These are phyloP conservation scores for Adrianichthys oophorus DNA, from an alignment of 2,797 vertebrate species.

Conservation along the genomic window DNA sequence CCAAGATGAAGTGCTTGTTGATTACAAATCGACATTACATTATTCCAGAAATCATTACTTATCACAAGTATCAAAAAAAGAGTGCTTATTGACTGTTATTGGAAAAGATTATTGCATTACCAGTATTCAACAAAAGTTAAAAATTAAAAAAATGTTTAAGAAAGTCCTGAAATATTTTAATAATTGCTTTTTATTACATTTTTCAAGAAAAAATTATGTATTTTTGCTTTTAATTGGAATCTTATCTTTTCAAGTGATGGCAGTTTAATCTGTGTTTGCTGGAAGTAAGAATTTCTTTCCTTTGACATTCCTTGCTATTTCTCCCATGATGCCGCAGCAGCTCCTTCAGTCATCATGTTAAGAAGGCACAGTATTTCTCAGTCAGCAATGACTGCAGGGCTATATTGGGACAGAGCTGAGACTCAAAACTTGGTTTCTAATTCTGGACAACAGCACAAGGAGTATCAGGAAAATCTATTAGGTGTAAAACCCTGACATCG, in stretches of 20 bases:
- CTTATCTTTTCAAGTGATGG: constrained; percentile 22
- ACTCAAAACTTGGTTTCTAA: constrained; percentile 62
- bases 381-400: constrained; percentile 71
- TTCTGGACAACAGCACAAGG: constrained; percentile 64
- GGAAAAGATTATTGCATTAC: no score
- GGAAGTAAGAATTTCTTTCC: constrained; percentile 16
- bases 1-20: no score
- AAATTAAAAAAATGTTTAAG: no score
- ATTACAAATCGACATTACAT: no score
- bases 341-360: constrained; percentile 55
- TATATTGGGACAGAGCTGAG: constrained; percentile 71
- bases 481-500: constrained; percentile 28
- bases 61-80: no score
- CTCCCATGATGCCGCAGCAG: constrained; percentile 44
- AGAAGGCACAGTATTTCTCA: constrained; percentile 55
- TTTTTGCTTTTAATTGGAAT: constrained; percentile 8
- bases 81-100: no score
- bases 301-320: constrained; percentile 30
- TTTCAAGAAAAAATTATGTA: not conserved
- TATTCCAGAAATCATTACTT: no score
- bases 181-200: no score
- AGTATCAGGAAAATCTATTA: constrained; percentile 52
- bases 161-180: no score
- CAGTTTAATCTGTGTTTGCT: constrained; percentile 9
- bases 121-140: no score